A percentile compares a stretch with the other conserved stretches of the same genome.
phyloP scores from a whole-genome alignment of 2,113 vertebrate genomes.

The Oenanthe melanoleuca region DNA sequence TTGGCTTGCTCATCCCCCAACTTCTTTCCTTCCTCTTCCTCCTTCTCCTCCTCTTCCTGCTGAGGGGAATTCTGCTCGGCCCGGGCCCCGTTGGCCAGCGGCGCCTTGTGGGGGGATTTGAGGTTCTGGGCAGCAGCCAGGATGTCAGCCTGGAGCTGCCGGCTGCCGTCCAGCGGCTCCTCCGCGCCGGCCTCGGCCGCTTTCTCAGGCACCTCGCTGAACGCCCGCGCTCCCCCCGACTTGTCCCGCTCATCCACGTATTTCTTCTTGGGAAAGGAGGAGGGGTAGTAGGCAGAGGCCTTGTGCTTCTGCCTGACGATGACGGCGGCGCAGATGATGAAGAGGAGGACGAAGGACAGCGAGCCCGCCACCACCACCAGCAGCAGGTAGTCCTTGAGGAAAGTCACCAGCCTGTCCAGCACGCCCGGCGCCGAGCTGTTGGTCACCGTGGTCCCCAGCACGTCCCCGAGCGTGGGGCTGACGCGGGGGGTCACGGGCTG shows the following conservation, averaged over 20 bases:
- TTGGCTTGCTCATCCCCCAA: accelerated
- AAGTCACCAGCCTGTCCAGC: slow-evolving; percentile 84
- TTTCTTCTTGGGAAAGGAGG: slow-evolving; percentile 87
- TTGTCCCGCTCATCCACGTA: slow-evolving; percentile 80
- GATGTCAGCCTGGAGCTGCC: slow-evolving; percentile 84
- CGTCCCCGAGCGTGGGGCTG: background rate
- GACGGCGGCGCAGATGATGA: slow-evolving; percentile 88
- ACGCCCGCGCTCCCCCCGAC: slow-evolving; percentile 62
- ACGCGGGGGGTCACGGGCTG: background rate
- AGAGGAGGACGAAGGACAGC: slow-evolving; percentile 88
- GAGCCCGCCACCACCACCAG: slow-evolving; percentile 90
- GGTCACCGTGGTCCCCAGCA: slow-evolving; percentile 73
- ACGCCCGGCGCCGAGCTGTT: slow-evolving; percentile 78
- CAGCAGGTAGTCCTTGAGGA: slow-evolving; percentile 88
- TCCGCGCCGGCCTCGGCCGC: background rate
- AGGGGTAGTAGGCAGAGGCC: slow-evolving; percentile 90
- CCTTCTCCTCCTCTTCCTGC: background rate
- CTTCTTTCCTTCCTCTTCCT: background rate
- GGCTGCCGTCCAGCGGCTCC: slow-evolving; percentile 76
- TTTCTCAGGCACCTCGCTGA: slow-evolving; percentile 80
- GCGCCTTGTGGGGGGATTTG: slow-evolving; percentile 75
- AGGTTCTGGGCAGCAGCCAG: slow-evolving; percentile 84
- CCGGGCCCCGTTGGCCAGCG: slow-evolving; percentile 67
- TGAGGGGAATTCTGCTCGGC: background rate
- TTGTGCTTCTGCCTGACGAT: slow-evolving; percentile 92